Evolutionary conservation across 2,888 invertebrate species (phyloP).

Genomic region (Brachyptera putata): DNA sequence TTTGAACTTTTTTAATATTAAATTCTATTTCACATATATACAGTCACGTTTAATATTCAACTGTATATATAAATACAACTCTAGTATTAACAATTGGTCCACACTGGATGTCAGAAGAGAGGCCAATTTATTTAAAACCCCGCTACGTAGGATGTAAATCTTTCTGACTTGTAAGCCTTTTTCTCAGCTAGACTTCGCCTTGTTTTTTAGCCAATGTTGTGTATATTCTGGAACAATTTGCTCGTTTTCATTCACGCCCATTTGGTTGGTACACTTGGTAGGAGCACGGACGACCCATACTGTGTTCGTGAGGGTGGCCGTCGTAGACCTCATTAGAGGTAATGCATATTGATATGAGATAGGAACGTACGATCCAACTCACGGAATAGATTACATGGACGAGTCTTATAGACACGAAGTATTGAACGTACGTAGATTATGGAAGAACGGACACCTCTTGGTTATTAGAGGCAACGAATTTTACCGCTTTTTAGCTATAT

Average conservation of each 20-base stretch:
- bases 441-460: too few relatives aligned
- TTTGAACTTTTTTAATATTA: background rate
- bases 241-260: background rate
- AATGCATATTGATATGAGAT: constrained; percentile 24
- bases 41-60: background rate
- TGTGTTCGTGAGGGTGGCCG: too few relatives aligned
- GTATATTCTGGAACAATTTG: constrained; percentile 10
- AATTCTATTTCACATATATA: background rate
- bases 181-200: background rate
- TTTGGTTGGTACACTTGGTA: too few relatives aligned
- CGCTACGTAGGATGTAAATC: constrained; percentile 4
- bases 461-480: too few relatives aligned
- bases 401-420: too few relatives aligned
- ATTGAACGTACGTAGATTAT: too few relatives aligned
- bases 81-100: background rate
- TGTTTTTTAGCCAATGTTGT: background rate
- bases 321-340: constrained; percentile 17
- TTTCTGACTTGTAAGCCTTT: background rate
- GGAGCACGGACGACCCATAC: too few relatives aligned
- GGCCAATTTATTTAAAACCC: constrained; percentile 19
- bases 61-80: background rate
- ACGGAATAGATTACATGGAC: background rate
- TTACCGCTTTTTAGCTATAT: too few relatives aligned
- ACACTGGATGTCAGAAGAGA: background rate
- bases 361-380: background rate